Evolutionary conservation across 92 coral and sea anemone species (phyloP).

Genomic region (Anthopleura xanthogrammica): DNA sequence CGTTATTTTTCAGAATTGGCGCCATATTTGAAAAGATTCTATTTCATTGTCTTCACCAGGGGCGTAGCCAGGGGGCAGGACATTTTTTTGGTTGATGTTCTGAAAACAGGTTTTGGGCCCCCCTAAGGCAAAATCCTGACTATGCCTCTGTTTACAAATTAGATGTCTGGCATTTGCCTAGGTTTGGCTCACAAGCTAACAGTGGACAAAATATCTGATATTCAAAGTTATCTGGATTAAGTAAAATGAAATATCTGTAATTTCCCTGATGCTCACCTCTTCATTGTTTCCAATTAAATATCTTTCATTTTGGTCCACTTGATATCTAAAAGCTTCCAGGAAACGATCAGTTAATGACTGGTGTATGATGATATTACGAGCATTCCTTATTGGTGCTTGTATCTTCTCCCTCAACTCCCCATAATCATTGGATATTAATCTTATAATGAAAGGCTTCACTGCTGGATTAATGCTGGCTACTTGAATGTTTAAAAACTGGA

Average conservation of each 20-base stretch:
- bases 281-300: constrained; percentile 56
- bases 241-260: not conserved
- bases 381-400: constrained; percentile 94
- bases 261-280: constrained; percentile 60
- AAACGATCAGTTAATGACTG: constrained; percentile 97
- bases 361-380: constrained; percentile 91
- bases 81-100: too few species aligned
- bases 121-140: too few species aligned
- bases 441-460: constrained; percentile 80
- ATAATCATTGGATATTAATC: constrained; percentile 90
- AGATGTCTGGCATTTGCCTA: too few species aligned
- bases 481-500: constrained; percentile 86
- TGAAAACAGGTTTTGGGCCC: too few species aligned
- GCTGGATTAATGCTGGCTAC: constrained; percentile 87
- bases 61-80: too few species aligned
- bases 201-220: too few species aligned
- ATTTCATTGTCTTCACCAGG: too few species aligned
- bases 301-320: constrained; percentile 80
- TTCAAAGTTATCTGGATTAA: too few species aligned
- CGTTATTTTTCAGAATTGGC: too few species aligned
- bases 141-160: too few species aligned
- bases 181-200: too few species aligned
- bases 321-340: constrained; percentile 88
- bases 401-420: constrained; percentile 87
- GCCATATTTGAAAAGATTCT: too few species aligned